These are phyloP conservation scores for Aldrovandia affinis DNA, from an alignment of 2,797 vertebrate genomes.

Conservation along the genomic window DNA sequence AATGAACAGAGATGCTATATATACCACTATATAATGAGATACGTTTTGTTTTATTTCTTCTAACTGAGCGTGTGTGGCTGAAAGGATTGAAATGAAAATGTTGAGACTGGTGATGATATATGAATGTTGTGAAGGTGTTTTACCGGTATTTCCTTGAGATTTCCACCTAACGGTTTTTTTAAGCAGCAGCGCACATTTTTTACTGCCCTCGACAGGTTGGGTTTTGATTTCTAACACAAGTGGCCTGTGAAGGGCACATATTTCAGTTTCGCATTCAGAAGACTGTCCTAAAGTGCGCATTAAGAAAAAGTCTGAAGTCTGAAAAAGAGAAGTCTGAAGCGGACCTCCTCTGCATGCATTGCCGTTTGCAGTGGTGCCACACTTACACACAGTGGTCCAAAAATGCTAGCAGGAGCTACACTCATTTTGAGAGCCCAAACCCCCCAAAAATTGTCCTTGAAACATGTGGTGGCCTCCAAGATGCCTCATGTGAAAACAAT, in stretches of 20 bases:
- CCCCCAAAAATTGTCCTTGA: conserved; percentile 32
- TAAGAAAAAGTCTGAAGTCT: not conserved
- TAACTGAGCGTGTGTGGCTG: not conserved
- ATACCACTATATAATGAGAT: not conserved
- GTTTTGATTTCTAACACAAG: conserved; percentile 1
- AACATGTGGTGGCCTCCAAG: conserved; percentile 28
- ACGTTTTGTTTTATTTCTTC: conserved; percentile 15
- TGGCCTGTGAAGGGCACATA: conserved; percentile 9
- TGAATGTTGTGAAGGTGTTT: not conserved
- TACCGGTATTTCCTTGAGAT: conserved; percentile 7
- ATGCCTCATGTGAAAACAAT: conserved; percentile 38
- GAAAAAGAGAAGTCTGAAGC: not conserved
- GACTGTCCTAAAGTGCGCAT: not conserved
- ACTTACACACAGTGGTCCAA: conserved; percentile 23
- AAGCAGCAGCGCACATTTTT: not conserved
- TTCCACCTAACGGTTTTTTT: not conserved
- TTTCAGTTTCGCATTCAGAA: not conserved
- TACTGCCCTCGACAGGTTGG: conserved; percentile 17
- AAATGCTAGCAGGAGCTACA: conserved; percentile 33
- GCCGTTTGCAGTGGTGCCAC: not conserved
- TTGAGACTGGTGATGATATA: not conserved
- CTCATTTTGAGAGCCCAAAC: conserved; percentile 29
- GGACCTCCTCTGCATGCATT: not conserved
- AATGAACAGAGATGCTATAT: conserved; percentile 3
- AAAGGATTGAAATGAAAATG: not conserved